Evolutionary conservation across 35 echinoderm and acorn worm species (phyloP).

Genomic region (Holothuria glaberrima): DNA sequence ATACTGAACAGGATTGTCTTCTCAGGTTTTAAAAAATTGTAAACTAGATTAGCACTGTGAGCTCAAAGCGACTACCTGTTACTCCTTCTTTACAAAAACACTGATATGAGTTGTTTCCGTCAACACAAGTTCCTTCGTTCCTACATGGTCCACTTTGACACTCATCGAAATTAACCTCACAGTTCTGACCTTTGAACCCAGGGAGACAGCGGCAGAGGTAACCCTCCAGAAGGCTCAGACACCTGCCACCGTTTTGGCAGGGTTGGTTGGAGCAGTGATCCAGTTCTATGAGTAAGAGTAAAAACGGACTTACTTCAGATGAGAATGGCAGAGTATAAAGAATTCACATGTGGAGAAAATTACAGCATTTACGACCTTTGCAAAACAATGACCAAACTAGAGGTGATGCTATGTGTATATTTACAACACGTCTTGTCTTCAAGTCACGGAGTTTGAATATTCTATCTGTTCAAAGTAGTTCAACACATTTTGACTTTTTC

Average conservation of each 20-base stretch:
- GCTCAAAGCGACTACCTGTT: slow-evolving; percentile 42
- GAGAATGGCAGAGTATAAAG: too few relatives aligned
- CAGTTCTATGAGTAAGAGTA: neutral
- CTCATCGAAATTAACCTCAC: slow-evolving; percentile 60
- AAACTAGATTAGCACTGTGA: too few relatives aligned
- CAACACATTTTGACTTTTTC: too few relatives aligned
- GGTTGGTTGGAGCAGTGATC: slow-evolving; percentile 23
- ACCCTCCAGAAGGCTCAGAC: neutral
- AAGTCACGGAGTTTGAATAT: too few relatives aligned
- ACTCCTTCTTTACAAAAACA: slow-evolving; percentile 62
- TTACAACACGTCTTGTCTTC: too few relatives aligned
- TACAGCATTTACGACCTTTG: too few relatives aligned
- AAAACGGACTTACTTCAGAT: neutral
- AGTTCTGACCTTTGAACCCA: slow-evolving; percentile 32
- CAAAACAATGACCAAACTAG: too few relatives aligned
- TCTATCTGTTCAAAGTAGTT: too few relatives aligned
- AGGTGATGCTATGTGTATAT: too few relatives aligned
- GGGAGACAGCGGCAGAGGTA: slow-evolving; percentile 13
- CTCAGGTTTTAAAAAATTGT: too few relatives aligned
- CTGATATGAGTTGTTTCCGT: slow-evolving; percentile 26
- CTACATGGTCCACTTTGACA: slow-evolving; percentile 57
- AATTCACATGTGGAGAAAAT: too few relatives aligned
- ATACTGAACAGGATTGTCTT: too few relatives aligned
- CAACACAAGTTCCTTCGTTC: slow-evolving; percentile 62
- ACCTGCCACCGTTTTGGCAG: slow-evolving; percentile 20